Percentiles rank a stretch among this genome's conserved stretches.
phyloP scores from a whole-genome alignment of 1,140 invertebrate genomes.

The Phocides pigmalion region DNA sequence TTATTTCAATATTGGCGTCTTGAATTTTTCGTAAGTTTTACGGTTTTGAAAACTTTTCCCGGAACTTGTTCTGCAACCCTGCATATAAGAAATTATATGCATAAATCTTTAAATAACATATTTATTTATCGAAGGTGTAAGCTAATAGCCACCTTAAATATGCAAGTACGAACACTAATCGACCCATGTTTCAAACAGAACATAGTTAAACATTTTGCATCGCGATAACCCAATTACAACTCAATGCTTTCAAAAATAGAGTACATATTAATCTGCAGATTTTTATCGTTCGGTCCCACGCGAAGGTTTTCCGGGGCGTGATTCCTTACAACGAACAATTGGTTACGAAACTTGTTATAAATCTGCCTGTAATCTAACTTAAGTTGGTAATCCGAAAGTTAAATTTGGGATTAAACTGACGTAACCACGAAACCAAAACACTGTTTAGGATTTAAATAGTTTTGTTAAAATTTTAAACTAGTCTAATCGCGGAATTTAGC shows the following conservation, averaged over 20 bases:
- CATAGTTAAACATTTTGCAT: slow-evolving; percentile 16
- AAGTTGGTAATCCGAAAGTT: slow-evolving; percentile 25
- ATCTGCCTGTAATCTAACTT: slow-evolving; percentile 27
- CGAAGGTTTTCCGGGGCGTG: slow-evolving; percentile 33
- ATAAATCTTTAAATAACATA: too few species aligned
- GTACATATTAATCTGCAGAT: neutral
- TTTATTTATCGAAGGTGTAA: too few species aligned
- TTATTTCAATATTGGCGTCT: too few species aligned
- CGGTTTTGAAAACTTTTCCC: too few species aligned
- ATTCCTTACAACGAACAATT: slow-evolving; percentile 35
- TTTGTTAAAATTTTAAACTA: too few species aligned
- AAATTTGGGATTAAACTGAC: slow-evolving; percentile 25
- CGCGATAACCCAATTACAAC: slow-evolving; percentile 11
- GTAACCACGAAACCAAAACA: neutral
- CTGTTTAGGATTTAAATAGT: too few species aligned
- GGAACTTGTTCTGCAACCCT: too few species aligned
- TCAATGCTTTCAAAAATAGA: neutral
- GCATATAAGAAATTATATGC: too few species aligned
- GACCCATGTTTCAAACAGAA: slow-evolving; percentile 16
- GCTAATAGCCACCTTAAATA: slow-evolving; percentile 17
- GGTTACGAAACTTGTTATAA: slow-evolving; percentile 34
- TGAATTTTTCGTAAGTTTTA: too few species aligned
- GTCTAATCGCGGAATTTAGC: too few species aligned
- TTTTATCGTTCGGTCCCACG: slow-evolving; percentile 22
- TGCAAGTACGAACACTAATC: slow-evolving; percentile 16